These are phyloP conservation scores for Bovichtus diacanthus DNA, from an alignment of 2,797 vertebrate species.

Conservation along the genomic window DNA sequence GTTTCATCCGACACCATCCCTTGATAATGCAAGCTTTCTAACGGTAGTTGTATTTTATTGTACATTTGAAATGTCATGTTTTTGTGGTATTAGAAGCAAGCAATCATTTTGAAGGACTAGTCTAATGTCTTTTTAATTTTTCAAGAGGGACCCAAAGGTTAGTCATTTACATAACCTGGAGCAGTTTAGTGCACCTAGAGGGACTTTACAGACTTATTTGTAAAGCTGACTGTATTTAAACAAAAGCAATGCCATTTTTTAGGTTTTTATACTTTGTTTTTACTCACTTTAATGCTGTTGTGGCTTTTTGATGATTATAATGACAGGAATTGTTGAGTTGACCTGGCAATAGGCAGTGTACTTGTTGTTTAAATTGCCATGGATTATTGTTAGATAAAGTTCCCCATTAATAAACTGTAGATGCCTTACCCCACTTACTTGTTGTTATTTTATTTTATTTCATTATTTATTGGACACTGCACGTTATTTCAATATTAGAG, in stretches of 20 bases:
- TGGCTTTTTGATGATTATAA: background rate
- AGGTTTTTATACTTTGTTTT: background rate
- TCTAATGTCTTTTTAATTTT: background rate
- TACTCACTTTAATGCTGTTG: background rate
- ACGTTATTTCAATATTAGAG: background rate
- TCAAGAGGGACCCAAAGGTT: background rate
- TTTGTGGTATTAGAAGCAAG: background rate
- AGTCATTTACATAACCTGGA: background rate
- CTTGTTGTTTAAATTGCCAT: background rate
- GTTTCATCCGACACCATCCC: constrained; percentile 7
- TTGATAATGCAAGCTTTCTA: constrained; percentile 24
- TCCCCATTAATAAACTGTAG: background rate
- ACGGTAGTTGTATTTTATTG: background rate
- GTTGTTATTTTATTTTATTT: background rate
- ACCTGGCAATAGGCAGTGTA: background rate
- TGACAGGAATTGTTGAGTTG: background rate
- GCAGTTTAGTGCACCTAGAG: background rate
- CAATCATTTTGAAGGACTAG: background rate
- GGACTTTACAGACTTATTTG: background rate
- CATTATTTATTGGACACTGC: background rate
- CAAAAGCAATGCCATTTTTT: too few relatives aligned
- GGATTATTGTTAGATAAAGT: background rate
- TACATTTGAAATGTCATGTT: background rate
- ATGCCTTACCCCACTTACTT: background rate
- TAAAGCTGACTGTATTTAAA: background rate